Conservation (phyloP, 2,888 invertebrate species). For the Dolomedes plantarius region DNA sequence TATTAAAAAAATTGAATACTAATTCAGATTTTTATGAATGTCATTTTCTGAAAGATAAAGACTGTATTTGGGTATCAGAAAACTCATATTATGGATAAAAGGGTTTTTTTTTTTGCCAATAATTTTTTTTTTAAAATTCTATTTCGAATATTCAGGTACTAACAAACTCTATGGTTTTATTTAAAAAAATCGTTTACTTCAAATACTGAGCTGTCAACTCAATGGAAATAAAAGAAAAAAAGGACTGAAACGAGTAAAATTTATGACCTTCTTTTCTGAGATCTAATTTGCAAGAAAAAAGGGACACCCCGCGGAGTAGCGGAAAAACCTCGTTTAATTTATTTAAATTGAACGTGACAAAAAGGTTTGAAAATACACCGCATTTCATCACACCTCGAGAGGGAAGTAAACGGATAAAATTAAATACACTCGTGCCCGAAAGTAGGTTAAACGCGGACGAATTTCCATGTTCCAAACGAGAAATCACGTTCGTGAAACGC, state of each 20-base stretch:
- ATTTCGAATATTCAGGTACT: no score
- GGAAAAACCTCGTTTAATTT: slow-evolving; percentile 37
- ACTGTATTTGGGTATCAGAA: no score
- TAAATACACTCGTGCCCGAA: background rate
- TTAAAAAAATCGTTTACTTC: no score
- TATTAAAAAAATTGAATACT: no score
- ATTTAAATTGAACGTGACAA: slow-evolving; percentile 54
- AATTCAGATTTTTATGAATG: no score
- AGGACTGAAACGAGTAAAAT: background rate
- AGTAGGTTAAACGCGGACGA: slow-evolving; percentile 1
- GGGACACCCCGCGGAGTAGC: background rate
- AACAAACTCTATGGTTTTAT: no score
- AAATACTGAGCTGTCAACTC: no score
- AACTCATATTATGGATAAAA: no score
- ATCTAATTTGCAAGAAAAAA: background rate
- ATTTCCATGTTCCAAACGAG: background rate
- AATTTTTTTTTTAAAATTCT: no score
- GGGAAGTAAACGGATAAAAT: background rate
- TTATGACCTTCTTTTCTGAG: background rate
- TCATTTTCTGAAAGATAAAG: no score
- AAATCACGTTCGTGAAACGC: background rate
- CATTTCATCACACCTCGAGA: slow-evolving; percentile 33
- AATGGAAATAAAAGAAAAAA: no score
- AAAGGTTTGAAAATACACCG: slow-evolving; percentile 22
- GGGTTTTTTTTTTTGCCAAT: no score